Base-by-base conservation (phyloP, 2,797 vertebrate genomes). In the Hipposideros larvatus region DNA sequence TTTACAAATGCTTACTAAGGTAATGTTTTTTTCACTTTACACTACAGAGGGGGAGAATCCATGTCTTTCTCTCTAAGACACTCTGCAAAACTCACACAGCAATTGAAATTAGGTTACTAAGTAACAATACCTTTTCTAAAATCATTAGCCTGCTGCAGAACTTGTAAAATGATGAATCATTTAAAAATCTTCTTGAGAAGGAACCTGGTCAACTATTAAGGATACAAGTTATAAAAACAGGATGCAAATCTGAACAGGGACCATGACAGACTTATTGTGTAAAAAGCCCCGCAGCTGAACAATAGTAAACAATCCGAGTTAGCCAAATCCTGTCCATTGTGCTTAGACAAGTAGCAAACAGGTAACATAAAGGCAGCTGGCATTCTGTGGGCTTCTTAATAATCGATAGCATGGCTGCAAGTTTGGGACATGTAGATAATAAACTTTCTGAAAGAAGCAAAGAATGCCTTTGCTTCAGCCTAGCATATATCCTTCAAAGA, bases 221-320 rank as follows among this genome's bases (percentile, higher is more conserved):
- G 74, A 53, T 57, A 68, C 55, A 66, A 4, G 2, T 66, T 86
- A 91, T 80, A 59, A 92, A 96, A 94, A 97, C 75, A 97, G 83
- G 94, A 96, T 73, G 46, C 11, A 37, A 78, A 26, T 90, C 63
- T 80, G 73, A 96, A 71, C 48, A 63, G 65, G 65, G 28, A 87
- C n/a, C 18, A 71, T 53, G 41, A 88, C 22, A 95, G 24, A 82
- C 14, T 31, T 41, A 94, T n/a, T 89, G 51, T 61, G 13, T 73
- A 65, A 82, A 88, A 95, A 94, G 8, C 9, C 87, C 37, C 15
- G 0, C 55, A 94, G 24, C 11, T 8, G 22, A 91, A 85, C 82
- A 95, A 94, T 31, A 82, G 65, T 48, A 83, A 87, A 71, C 65
- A 28, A 87, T 83, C 77, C 46, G 48, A 83, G 26, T 8, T 86